These are phyloP conservation scores for Eristalinus sepulchralis DNA, from an alignment of 2,888 invertebrate species.

Conservation along the genomic window DNA sequence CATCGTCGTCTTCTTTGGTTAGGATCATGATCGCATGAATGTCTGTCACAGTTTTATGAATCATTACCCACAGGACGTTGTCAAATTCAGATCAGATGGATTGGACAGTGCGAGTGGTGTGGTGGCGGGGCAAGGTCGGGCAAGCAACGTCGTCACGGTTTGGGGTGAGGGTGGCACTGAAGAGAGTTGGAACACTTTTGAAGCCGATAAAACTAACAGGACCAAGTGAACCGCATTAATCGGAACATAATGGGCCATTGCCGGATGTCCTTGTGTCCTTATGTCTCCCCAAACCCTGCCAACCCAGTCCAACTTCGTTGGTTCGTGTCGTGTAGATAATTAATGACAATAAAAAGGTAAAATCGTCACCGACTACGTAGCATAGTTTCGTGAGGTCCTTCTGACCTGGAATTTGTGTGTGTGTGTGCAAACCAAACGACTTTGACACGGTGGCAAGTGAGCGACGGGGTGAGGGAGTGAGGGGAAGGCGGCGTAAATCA, in stretches of 20 bases:
- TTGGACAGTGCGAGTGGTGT: conserved; percentile 20
- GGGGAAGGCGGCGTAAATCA: neutral
- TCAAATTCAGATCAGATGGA: conserved; percentile 60
- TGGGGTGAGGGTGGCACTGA: neutral
- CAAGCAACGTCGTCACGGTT: neutral
- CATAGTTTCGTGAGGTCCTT: neutral
- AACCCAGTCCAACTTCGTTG: neutral
- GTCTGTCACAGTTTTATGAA: conserved; percentile 65
- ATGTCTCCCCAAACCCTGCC: neutral
- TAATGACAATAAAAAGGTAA: conserved; percentile 14
- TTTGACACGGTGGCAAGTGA: neutral
- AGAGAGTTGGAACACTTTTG: conserved; percentile 30
- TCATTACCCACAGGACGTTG: conserved; percentile 64
- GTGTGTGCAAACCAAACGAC: neutral
- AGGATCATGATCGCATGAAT: conserved; percentile 67
- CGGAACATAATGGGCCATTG: conserved; percentile 35
- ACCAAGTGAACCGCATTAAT: conserved; percentile 45
- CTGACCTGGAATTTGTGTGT: neutral
- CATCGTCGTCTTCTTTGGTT: conserved; percentile 19
- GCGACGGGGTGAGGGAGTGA: neutral
- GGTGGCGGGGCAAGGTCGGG: neutral
- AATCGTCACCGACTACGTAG: neutral
- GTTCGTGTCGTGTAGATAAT: conserved; percentile 24
- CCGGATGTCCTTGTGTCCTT: neutral
- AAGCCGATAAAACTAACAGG: conserved; percentile 44